Evolutionary conservation across 1,140 invertebrate genomes (phyloP), one percentile per base, ranked within the genome.

Genomic region (Semibalanus balanoides): DNA sequence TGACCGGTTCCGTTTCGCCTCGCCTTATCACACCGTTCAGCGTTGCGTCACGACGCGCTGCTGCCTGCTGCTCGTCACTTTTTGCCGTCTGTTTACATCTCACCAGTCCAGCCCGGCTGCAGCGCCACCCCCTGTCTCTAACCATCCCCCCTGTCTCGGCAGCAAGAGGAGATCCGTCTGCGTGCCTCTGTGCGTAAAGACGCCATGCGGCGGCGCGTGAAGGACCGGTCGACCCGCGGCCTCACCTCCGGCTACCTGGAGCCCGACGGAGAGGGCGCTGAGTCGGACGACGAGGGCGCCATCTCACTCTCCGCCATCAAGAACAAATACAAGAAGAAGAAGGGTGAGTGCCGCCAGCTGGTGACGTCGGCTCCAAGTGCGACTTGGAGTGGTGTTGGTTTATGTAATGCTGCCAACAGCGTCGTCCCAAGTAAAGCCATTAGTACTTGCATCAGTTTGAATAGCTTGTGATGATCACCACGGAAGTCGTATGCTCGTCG

Each of bases 241-340:
- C 69, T 70, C 25, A n/a, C 7, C 25, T 25, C 69, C 7, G 28
- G 28, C 69, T 70, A n/a, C 69, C 69, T 70, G 25, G 69, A 70
- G 69, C 69, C 69, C 3, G 69, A 70, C 69, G 69, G 28, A 7
- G 69, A 70, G 28, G 69, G 28, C 7, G 35, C 35, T 7, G 35
- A 40, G 5, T 40, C 35, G 35, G 69, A 70, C 3, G 69, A 70
- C 25, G 69, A 70, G 25, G 69, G 69, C 7, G 69, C 25, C 69
- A 70, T 70, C 28, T 70, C 69, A 27, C 69, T 70, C 25, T 70
- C 69, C 25, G 69, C 69, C 28, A 70, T 70, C 69, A 70, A 70
- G 69, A 70, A 70, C 25, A 70, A 70, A 22, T 70, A 70, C 69
- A 70, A 70, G 69, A 70, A 70, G 25, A 70, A 70, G 69, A 70